phyloP scores from a whole-genome alignment of 1,140 invertebrate species.

The Drosophila quadrilineata region DNA sequence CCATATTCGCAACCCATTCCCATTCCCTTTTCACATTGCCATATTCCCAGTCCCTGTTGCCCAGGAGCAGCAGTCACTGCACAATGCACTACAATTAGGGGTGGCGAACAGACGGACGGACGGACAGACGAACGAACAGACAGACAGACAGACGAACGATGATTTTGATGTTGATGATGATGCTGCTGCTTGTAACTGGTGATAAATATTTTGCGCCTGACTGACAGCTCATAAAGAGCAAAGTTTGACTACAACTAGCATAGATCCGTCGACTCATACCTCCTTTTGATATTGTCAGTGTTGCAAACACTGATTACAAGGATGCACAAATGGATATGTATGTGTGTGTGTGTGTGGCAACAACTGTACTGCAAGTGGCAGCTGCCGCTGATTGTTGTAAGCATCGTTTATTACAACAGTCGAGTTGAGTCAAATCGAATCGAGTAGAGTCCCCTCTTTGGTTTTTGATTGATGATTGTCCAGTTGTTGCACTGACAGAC shows the following conservation, averaged over 20 bases:
- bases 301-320: slow-evolving; percentile 30
- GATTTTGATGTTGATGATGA: slow-evolving; percentile 4
- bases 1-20: slow-evolving; percentile 57
- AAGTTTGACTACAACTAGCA: too few species aligned
- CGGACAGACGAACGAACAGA: too few species aligned
- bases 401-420: slow-evolving; percentile 7
- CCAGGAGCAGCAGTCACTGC: background rate
- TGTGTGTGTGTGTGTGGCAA: too few species aligned
- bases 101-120: too few species aligned
- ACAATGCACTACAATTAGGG: slow-evolving; percentile 68
- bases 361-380: slow-evolving; percentile 21
- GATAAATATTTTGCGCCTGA: slow-evolving; percentile 72
- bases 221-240: slow-evolving; percentile 59
- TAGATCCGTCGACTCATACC: too few species aligned
- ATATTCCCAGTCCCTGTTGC: background rate
- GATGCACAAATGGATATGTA: background rate
- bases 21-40: background rate
- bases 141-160: too few species aligned
- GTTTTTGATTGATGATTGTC: slow-evolving; percentile 47
- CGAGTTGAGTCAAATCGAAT: background rate
- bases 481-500: slow-evolving; percentile 18
- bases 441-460: slow-evolving; percentile 3
- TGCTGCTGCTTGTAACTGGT: slow-evolving; percentile 31
- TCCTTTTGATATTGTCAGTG: slow-evolving; percentile 28
- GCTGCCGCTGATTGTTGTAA: slow-evolving; percentile 36